Base-by-base conservation (phyloP, 2,888 invertebrate genomes). In the Parnassius orleans region DNA sequence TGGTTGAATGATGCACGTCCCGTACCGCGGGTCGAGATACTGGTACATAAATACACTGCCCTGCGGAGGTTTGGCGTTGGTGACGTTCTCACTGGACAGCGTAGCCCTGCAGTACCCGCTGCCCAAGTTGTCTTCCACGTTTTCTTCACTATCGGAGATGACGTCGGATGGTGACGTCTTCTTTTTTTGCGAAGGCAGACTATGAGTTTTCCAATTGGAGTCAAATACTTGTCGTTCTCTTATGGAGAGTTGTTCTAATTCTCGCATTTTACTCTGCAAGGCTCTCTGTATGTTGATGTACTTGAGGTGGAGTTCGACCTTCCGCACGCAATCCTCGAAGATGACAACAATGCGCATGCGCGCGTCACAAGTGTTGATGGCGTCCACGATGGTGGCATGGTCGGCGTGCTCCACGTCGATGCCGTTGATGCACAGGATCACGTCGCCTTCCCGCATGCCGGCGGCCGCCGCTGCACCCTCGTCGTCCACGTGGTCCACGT, bases 391-490 rank as follows among this genome's bases (percentile, higher is more conserved):
- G 57, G 96, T 95, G 78, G 96, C 95, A 86, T 99, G 99, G 78
- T 98, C 97, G n/a, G 97, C 96, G 72, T 96, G 95, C 81, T 98
- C 98, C 94, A 99, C 97, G 79, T 97, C 98, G 53, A 94, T 94
- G n/a, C 98, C 98, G 86, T 99, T 98, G 75, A 99, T 98, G 53
- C 98, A 97, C 48, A 99, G 92, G 74, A 99, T 98, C 51, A 99
- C 98, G 84, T 99, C 99, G 14, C 99, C 99, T 86, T 98, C 97
- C 10, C 98, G 93, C 96, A 99, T 97, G 9, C 99, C 99, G 0
- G 98, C 96, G 66, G 95, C 93, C 75, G 96, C 97, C 0, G 99
- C 98, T 0, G 98, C 96, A 0, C 98, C 98, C 69, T 97, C 97
- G 66, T 95, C 94, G 73, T 98, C 98, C 61, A 99, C 98, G 82